Evolutionary conservation across 2,888 invertebrate genomes (phyloP), one percentile per base, ranked within the genome.

Genomic region (Lithophane socia): DNA sequence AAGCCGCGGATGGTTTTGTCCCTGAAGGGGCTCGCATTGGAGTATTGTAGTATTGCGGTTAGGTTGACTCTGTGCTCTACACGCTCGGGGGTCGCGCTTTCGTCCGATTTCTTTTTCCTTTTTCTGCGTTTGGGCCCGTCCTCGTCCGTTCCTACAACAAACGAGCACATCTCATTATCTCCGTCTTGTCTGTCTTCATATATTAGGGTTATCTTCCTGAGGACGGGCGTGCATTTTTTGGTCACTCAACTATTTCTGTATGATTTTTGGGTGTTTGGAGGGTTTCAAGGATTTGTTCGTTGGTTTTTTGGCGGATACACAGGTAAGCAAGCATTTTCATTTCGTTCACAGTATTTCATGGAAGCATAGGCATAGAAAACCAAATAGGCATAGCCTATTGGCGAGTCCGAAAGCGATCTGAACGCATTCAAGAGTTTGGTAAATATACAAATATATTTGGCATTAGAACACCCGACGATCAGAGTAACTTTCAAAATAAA

Each of bases 1-100:
- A 96, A 96, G 60, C 96, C 96, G 7, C 93, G 90, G 73, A 92
- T 91, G 0, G 96, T 96, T 90, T 96, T 96, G 89, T 96, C 96
- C 47, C 95, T 90, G 88, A 96, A 96, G 2, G 96, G 96, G 87
- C 95, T 96, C 44, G 96, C 96, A 88, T 96, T 96, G 90, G 96
- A 96, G 92, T 91, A 93, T 88, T 96, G 95, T n/a, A 96, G 94
- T 84, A 96, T 96, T 54, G 95, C 90, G 3, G 96, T 95, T 5
- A 96, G 90, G 91, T 96, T 96, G 80, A 96, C 95, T 82, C 96
- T 96, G 93, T 96, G 96, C 87, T 96, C 95, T 74, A 94, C 93
- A 82, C 96, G 94, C 87, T 96, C 96, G 10, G 96, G 96, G 16
- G 96, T 96, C 5, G 96, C 96, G 92, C 96, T 96, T 77, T 91